phyloP scores from a whole-genome alignment of 2,113 vertebrate genomes.

The Sclerurus mexicanus region DNA sequence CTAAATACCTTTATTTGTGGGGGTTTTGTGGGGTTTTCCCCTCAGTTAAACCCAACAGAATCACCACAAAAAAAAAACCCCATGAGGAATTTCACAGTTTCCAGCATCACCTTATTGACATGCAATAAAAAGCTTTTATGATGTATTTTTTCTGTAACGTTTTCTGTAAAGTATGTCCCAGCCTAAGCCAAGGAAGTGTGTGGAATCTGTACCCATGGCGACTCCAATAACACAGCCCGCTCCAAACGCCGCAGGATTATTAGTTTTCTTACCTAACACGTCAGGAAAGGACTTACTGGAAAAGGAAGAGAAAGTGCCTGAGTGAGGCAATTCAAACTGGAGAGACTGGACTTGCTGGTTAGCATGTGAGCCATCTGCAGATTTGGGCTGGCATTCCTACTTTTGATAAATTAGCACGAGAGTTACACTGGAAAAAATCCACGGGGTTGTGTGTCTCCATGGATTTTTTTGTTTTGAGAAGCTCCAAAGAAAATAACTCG shows the following conservation, averaged over 20 bases:
- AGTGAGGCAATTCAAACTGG: background rate
- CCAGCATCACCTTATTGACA: background rate
- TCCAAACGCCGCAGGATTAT: background rate
- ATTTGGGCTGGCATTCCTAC: background rate
- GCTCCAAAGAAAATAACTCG: background rate
- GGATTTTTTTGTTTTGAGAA: background rate
- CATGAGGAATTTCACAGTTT: background rate
- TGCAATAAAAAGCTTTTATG: background rate
- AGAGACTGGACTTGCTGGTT: background rate
- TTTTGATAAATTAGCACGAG: accelerated
- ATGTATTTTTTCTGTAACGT: background rate
- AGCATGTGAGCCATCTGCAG: background rate
- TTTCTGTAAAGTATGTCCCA: conserved; percentile 31
- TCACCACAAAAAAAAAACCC: background rate
- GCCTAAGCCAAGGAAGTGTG: conserved; percentile 33
- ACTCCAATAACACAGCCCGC: conserved; percentile 47
- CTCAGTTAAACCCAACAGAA: background rate
- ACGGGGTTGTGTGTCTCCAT: background rate
- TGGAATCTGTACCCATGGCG: conserved; percentile 57
- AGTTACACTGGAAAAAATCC: background rate
- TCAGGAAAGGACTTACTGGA: background rate
- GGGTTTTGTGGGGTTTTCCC: accelerated
- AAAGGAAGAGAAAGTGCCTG: background rate
- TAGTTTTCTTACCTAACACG: background rate
- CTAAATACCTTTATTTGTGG: background rate